A percentile compares a stretch with the other conserved stretches of the same genome.
Evolutionary conservation across 2,888 invertebrate species (phyloP).

Genomic region (Syrphus vitripennis): DNA sequence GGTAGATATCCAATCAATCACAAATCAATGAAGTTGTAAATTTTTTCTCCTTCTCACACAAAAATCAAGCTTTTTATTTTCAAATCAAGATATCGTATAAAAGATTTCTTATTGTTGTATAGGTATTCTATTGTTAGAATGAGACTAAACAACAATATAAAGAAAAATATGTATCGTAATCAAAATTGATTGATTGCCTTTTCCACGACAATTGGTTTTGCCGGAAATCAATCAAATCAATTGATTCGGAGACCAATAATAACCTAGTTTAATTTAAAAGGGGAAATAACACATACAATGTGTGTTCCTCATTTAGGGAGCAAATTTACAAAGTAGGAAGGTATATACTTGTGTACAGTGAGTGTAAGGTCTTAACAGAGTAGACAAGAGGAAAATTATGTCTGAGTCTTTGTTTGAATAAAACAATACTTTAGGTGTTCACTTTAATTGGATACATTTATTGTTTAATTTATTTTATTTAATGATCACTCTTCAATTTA

Average conservation of each 20-base stretch:
- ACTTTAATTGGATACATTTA: not conserved
- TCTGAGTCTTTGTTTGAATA: not conserved
- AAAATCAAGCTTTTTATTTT: slow-evolving; percentile 22
- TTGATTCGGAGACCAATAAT: slow-evolving; percentile 26
- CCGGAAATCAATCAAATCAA: slow-evolving; percentile 60
- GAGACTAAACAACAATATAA: not conserved
- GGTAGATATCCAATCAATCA: slow-evolving; percentile 7
- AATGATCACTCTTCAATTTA: too few species aligned
- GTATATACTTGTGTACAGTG: too few species aligned
- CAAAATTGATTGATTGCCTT: slow-evolving; percentile 55
- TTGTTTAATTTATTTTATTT: too few species aligned
- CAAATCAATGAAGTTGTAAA: not conserved
- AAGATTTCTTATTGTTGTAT: not conserved
- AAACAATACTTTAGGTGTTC: not conserved
- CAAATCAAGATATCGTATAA: slow-evolving; percentile 2
- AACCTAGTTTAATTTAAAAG: not conserved
- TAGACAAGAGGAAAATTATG: not conserved
- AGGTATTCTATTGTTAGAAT: not conserved
- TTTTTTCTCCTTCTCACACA: not conserved
- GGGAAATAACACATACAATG: not conserved
- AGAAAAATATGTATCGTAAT: slow-evolving; percentile 17
- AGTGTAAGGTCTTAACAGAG: not conserved
- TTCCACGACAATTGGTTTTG: slow-evolving; percentile 40
- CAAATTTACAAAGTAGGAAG: not conserved
- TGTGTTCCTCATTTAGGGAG: not conserved